phyloP scores from a whole-genome alignment of 2,113 vertebrate species.

The Sander lucioperca region DNA sequence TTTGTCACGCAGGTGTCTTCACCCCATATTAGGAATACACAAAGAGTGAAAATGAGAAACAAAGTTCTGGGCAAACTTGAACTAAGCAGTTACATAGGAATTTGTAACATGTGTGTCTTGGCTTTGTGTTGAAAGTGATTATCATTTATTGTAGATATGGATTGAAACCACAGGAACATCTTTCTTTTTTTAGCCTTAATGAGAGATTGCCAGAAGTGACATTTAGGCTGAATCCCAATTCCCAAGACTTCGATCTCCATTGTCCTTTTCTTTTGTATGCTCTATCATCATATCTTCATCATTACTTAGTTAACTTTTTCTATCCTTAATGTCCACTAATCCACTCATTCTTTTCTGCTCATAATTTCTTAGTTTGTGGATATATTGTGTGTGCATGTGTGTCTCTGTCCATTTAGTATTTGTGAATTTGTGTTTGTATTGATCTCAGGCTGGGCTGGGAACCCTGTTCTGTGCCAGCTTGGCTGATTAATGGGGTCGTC shows the following conservation, averaged over 20 bases:
- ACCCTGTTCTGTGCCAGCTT: conserved; percentile 96
- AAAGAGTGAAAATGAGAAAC: conserved; percentile 36
- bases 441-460: conserved; percentile 97
- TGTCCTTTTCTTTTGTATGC: background rate
- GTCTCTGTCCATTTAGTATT: conserved; percentile 48
- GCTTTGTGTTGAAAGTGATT: background rate
- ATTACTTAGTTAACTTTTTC: background rate
- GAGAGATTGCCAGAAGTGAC: background rate
- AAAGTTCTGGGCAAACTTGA: conserved; percentile 21
- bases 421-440: conserved; percentile 89
- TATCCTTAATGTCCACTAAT: conserved; percentile 9
- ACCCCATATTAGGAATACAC: conserved; percentile 51
- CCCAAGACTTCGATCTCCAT: background rate
- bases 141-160: background rate
- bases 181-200: background rate
- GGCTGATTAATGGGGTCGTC: conserved; percentile 99
- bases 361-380: conserved; percentile 21
- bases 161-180: background rate
- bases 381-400: conserved; percentile 40
- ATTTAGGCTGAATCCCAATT: no score
- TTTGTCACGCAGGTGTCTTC: conserved; percentile 76
- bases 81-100: background rate
- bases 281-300: conserved; percentile 3
- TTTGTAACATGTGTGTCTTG: background rate
- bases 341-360: conserved; percentile 7